Conservation (phyloP, 2,113 vertebrate species). For the Vireo altiloquus region DNA sequence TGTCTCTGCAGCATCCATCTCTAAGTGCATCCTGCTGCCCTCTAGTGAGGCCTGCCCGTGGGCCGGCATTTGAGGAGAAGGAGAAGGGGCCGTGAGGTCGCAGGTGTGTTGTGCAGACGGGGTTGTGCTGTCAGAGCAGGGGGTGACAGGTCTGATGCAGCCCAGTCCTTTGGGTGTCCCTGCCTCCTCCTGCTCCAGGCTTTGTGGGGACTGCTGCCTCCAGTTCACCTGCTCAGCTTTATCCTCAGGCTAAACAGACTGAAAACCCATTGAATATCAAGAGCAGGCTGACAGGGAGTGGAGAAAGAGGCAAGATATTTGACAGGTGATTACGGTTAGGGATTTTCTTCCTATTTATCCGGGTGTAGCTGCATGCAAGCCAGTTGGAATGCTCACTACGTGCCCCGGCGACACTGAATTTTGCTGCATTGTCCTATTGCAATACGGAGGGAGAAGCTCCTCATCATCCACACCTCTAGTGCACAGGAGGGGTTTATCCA, state of each 20-base stretch:
- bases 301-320: not conserved
- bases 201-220: not conserved
- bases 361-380: not conserved
- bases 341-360: not conserved
- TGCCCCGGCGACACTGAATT: not conserved
- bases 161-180: not conserved
- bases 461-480: not conserved
- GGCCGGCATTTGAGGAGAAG: not conserved
- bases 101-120: rapidly evolving
- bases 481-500: not conserved
- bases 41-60: not conserved
- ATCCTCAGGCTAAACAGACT: not conserved
- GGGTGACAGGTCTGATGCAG: not conserved
- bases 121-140: not conserved
- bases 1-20: not conserved
- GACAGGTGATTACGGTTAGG: not conserved
- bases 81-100: not conserved
- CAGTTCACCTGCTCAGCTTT: not conserved
- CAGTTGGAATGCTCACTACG: rapidly evolving
- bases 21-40: not conserved
- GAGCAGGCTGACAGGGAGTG: not conserved
- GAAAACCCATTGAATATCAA: not conserved
- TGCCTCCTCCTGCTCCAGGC: not conserved
- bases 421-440: not conserved
- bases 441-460: not conserved